Percentiles rank a stretch among this genome's conserved stretches.
Evolutionary conservation across 1,140 invertebrate species (phyloP).

Genomic region (Drosophila gunungcola): DNA sequence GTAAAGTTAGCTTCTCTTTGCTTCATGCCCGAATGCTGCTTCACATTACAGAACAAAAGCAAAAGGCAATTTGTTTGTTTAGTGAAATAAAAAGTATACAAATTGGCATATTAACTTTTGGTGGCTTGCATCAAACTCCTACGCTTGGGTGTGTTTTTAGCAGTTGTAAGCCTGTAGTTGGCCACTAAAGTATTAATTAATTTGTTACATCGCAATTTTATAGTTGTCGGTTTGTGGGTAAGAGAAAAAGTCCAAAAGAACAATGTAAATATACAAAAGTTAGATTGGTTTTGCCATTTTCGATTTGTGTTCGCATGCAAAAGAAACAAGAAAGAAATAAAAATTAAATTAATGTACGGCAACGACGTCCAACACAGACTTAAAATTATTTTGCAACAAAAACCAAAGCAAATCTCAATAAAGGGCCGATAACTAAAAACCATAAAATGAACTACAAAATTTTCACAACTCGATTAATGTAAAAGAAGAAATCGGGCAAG

Average conservation of each 20-base stretch:
- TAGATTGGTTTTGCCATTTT: slow-evolving; percentile 67
- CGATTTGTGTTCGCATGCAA: slow-evolving; percentile 66
- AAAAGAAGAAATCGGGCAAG: slow-evolving; percentile 26
- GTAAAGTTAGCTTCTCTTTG: slow-evolving; percentile 6
- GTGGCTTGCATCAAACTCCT: slow-evolving; percentile 76
- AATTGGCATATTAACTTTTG: slow-evolving; percentile 84
- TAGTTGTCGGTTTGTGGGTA: slow-evolving; percentile 56
- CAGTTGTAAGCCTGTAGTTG: slow-evolving; percentile 72
- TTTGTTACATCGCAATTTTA: slow-evolving; percentile 39
- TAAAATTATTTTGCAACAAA: slow-evolving; percentile 10
- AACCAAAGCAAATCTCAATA: slow-evolving; percentile 6
- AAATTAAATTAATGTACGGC: slow-evolving; percentile 40
- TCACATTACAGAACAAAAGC: slow-evolving; percentile 54
- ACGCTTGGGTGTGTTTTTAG: slow-evolving; percentile 79
- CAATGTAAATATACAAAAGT: slow-evolving; percentile 77
- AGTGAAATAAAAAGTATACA: slow-evolving; percentile 38
- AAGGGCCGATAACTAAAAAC: slow-evolving; percentile 6
- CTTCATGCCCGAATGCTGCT: slow-evolving; percentile 65
- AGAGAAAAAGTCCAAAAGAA: slow-evolving; percentile 66
- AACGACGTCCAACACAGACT: slow-evolving; percentile 32
- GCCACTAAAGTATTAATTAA: slow-evolving; percentile 66
- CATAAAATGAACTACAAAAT: slow-evolving; percentile 29
- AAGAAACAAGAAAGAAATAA: slow-evolving; percentile 62
- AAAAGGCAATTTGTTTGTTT: slow-evolving; percentile 48
- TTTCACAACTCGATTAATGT: slow-evolving; percentile 27